Base-by-base conservation (phyloP, 2,888 invertebrate species). In the Drosophila rubida region DNA sequence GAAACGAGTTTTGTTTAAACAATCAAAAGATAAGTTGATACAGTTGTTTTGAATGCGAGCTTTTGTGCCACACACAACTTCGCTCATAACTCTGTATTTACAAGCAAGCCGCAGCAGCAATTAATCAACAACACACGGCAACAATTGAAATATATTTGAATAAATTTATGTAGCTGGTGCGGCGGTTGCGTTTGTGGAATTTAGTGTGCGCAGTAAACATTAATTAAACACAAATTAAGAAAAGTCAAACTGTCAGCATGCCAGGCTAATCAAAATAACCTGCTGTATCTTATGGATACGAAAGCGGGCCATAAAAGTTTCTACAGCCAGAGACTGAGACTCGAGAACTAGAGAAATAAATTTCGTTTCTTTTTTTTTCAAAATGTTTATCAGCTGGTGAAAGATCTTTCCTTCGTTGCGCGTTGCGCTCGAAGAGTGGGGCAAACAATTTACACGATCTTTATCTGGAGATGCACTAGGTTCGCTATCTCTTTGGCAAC, bases 171-270 rank as follows among this genome's bases (percentile, higher is more conserved):
- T 16, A 9, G 22, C 25, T 49, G 9, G 49, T 32, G 41, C 51
- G 51, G 57, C 16, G 55, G 19, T 25, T 30, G 57, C 13, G 49
- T 45, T 48, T 55, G 48, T 62, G 75, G 75, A 74, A 74, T 74
- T 75, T 66, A 49, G 70, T 75, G 57, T 14, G 54, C 53, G 58
- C 53, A 58, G 46, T 46, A 53, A 66, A 32, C 80, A 74, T 78
- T 80, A 82, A 82, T 78, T 78, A 85, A 80, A 69, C 68, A 68
- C 76, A 80, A 82, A 80, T 82, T 80, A 72, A 68, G 67, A 57
- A 60, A 63, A 80, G 78, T 84, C 78, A 80, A 82, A 82, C 86
- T 80, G 82, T 82, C 82, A 82, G 75, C 82, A 67, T 66, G 71
- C 63, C 57, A 54, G 60, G 69, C 70, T 73, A 85, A 85, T 85